Evolutionary conservation across 2,888 invertebrate species (phyloP).

Genomic region (Hydriomena furcata): DNA sequence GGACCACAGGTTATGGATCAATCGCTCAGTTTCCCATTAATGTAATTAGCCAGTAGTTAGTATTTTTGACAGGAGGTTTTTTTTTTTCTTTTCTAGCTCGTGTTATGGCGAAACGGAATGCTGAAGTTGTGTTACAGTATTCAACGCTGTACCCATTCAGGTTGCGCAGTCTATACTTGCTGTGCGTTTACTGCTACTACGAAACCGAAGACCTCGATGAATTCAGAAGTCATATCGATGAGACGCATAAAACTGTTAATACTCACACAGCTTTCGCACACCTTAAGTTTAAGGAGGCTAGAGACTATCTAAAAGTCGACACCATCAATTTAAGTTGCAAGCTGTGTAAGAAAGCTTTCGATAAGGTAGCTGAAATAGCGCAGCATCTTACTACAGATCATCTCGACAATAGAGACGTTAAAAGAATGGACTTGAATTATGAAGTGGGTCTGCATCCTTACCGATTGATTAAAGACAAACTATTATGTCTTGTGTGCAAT

Average conservation of each 20-base stretch:
- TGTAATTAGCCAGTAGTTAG: too few relatives aligned
- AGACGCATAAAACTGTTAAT: conserved; percentile 40
- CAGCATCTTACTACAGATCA: too few relatives aligned
- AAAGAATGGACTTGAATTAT: conserved; percentile 44
- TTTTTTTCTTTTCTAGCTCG: conserved; percentile 20
- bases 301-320: conserved; percentile 53
- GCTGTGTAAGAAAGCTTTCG: conserved; percentile 41
- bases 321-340: conserved; percentile 57
- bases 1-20: too few relatives aligned
- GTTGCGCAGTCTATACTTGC: conserved; percentile 57
- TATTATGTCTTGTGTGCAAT: conserved; percentile 52
- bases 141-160: conserved; percentile 67
- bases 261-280: conserved; percentile 43
- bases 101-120: too few relatives aligned
- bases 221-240: conserved; percentile 49
- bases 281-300: conserved; percentile 30
- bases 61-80: background rate
- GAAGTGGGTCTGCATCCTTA: conserved; percentile 61
- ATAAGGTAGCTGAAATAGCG: conserved; percentile 48
- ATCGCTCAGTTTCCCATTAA: too few relatives aligned
- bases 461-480: conserved; percentile 42
- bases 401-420: conserved; percentile 44
- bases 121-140: too few relatives aligned
- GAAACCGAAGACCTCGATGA: conserved; percentile 46
- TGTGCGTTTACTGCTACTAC: conserved; percentile 65